Base-by-base conservation (phyloP, 2,113 vertebrate genomes). In the Scatophagus argus region DNA sequence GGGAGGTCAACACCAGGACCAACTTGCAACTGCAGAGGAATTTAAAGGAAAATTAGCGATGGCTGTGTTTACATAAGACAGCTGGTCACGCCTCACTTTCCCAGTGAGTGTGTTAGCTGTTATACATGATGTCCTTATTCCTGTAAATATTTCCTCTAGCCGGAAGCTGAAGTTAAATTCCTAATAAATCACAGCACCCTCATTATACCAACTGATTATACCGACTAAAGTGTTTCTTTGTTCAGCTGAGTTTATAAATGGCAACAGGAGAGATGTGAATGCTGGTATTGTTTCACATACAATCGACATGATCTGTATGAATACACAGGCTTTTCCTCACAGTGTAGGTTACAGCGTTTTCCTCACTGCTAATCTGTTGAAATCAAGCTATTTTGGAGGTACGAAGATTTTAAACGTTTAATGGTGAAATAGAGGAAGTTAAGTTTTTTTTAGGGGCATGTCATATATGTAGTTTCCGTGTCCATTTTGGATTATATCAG, bases 1-100 rank as follows among this genome's bases (percentile, higher is more conserved):
- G 73, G 32, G 76, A 51, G 71, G 76, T 82, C 21, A 58, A 21
- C 3, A 46, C 16, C 29, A 44, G 61, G 61, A 44, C 78, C 52
- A 58, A 29, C 6, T n/a, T 7, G 27, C 11, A 0, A 29, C 5
- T 7, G 8, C 1, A 14, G 62, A 36, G 54, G 36, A 74, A 74
- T 81, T 44, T 52, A 5, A 49, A n/a, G 17, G 27, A 34, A 16
- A 9, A 23, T 34, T 16, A 39, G 16, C 17, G 21, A 46, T 55
- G 58, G 21, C 23, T 29, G 36, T 2, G 11, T 51, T 69, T 14
- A 23, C 7, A 56, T 8, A 17, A 16, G 19, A n/a, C 1, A 2
- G 4, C 13, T 10, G 12, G 6, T 58, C 27, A 31, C 14, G 5
- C n/a, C 13, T 16, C 55, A 0, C 11, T 38, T 65, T 77, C 14